Evolutionary conservation across 1,140 invertebrate genomes (phyloP), one percentile per base, ranked within the genome.

Genomic region (Megalopta genalis): DNA sequence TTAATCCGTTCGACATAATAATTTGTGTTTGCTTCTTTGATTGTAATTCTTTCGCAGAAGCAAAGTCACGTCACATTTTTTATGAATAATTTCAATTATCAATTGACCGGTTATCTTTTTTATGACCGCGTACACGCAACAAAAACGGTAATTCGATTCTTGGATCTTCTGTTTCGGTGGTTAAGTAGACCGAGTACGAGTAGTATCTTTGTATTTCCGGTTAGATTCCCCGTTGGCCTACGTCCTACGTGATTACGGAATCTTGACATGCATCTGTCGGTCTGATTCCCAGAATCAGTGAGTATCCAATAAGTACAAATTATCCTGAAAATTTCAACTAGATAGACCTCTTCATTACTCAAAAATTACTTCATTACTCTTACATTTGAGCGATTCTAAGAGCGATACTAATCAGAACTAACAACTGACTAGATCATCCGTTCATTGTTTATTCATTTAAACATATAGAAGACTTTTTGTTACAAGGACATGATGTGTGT

Each of bases 171-270:
- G 25, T 52, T 21, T 62, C 68, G 7, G 25, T 21, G 27, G 25
- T 27, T 37, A 76, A 81, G 54, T 37, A 18, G 65, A 77, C 52
- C 67, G 46, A 60, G 25, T 6, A 14, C 14, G 14, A 14, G 27
- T 77, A 21, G 46, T 81, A 85, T 85, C 83, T 49, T 54, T 49
- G 7, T 52, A 69, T 81, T 84, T 85, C 83, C 82, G 82, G 68
- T 42, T 70, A 32, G 21, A 57, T 46, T 2, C 14, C 14, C 9
- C 9, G 14, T 46, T 46, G 42, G 10, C 2, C 42, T 2, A 2
- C 42, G 18, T 16, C 49, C 32, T 74, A 46, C 37, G 32, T 42
- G n/a, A 49, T 18, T 23, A 1, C 21, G 5, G n/a, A n/a, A n/a
- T n/a, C n/a, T n/a, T n/a, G 2, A 23, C 7, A 68, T 67, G 12